Conservation (phyloP, 2,113 vertebrate species). For the Brachirus orientalis region DNA sequence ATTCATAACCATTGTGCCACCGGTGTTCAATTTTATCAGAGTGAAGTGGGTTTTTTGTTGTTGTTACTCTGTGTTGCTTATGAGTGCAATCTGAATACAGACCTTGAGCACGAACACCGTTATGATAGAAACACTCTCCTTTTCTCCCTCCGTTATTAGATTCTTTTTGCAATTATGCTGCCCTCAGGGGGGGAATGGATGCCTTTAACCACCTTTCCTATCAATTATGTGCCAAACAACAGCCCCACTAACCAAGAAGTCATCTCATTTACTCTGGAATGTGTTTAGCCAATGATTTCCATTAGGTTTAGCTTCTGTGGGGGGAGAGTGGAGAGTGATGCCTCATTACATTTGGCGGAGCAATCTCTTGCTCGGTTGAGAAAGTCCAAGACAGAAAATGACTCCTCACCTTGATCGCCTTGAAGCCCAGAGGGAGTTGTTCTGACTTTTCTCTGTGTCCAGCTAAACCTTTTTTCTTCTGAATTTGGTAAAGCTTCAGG, state of each 20-base stretch:
- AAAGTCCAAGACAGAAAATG: constrained; percentile 50
- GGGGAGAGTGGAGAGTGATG: constrained; percentile 67
- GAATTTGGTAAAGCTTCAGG: too few species aligned
- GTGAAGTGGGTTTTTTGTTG: neutral
- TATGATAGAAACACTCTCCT: constrained; percentile 42
- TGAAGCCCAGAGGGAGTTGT: constrained; percentile 22
- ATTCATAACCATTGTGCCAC: constrained; percentile 20
- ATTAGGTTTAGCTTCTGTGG: constrained; percentile 73
- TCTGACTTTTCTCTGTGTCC: constrained; percentile 35
- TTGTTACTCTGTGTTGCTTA: constrained; percentile 3
- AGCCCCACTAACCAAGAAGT: constrained; percentile 68
- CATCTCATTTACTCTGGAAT: constrained; percentile 76
- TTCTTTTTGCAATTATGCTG: constrained; percentile 71
- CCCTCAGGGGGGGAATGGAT: constrained; percentile 53
- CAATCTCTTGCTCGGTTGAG: constrained; percentile 64
- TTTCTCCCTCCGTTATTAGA: constrained; percentile 56
- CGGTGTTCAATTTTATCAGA: constrained; percentile 12
- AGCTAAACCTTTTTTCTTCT: too few species aligned
- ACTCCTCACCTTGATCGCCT: constrained; percentile 23
- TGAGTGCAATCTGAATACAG: constrained; percentile 55
- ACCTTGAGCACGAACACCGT: constrained; percentile 18
- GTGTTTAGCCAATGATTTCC: constrained; percentile 74
- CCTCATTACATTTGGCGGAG: constrained; percentile 78
- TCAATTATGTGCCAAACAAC: constrained; percentile 77
- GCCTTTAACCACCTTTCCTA: constrained; percentile 78